phyloP scores from a whole-genome alignment of 35 echinoderm and acorn worm genomes.

The Strongylocentrotus purpuratus region DNA sequence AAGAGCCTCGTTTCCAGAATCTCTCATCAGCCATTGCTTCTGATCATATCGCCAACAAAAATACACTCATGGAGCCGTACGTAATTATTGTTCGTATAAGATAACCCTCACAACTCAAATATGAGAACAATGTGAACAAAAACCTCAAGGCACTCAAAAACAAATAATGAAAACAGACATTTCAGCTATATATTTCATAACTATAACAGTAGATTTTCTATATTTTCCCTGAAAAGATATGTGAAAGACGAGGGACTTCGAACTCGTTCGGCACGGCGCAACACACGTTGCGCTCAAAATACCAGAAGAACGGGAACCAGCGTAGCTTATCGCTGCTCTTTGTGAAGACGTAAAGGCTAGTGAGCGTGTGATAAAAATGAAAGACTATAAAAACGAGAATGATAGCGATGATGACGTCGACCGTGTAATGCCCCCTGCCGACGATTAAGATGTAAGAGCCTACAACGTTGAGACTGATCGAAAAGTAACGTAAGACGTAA shows the following conservation, averaged over 20 bases:
- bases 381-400: neutral
- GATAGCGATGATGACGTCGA: neutral
- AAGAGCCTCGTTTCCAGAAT: too few species aligned
- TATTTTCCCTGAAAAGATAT: neutral
- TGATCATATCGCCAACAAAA: too few species aligned
- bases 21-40: too few species aligned
- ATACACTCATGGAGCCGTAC: too few species aligned
- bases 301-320: neutral
- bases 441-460: neutral
- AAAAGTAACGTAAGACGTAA: neutral
- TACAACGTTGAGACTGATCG: neutral
- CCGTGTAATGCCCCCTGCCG: neutral
- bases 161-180: neutral
- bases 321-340: neutral
- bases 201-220: neutral
- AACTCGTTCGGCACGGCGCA: neutral
- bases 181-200: neutral
- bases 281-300: neutral
- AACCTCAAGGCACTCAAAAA: neutral
- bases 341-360: conserved; percentile 1
- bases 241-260: neutral
- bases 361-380: neutral
- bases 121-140: neutral
- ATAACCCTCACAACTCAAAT: too few species aligned
- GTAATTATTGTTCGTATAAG: too few species aligned